Evolutionary conservation across 2,113 vertebrate genomes (phyloP).

Genomic region (Hyperopisus bebe): DNA sequence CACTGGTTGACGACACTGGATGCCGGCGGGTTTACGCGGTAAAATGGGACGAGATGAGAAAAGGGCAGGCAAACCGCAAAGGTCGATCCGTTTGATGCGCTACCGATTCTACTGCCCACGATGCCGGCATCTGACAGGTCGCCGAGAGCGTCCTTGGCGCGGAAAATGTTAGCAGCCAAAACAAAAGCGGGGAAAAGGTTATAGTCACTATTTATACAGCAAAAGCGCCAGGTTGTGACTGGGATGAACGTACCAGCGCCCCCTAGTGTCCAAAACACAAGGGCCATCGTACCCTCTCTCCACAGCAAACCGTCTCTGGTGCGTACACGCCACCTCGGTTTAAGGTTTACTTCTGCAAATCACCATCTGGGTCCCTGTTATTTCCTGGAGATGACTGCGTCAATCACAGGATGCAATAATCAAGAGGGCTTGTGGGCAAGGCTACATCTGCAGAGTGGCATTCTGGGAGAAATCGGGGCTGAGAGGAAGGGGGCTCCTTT

Average conservation of each 20-base stretch:
- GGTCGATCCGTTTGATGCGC: background rate
- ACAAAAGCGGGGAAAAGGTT: background rate
- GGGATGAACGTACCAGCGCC: background rate
- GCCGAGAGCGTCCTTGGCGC: too few relatives aligned
- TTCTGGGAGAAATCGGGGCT: conserved; percentile 13
- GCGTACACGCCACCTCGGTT: background rate
- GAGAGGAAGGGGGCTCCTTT: background rate
- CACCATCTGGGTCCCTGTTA: background rate
- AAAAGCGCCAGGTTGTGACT: background rate
- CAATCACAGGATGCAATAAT: background rate
- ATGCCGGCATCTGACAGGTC: background rate
- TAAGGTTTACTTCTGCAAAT: background rate
- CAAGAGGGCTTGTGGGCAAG: background rate
- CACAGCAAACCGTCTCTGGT: background rate
- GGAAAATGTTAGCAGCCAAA: background rate
- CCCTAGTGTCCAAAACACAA: background rate
- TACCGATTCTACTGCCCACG: background rate
- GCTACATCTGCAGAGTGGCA: background rate
- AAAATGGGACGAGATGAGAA: background rate
- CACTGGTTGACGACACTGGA: background rate
- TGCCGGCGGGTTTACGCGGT: background rate
- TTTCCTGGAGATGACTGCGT: background rate
- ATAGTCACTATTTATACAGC: background rate
- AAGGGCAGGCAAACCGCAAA: background rate
- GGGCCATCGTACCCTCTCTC: background rate